Percentiles rank a stretch among this genome's conserved stretches.
These are phyloP conservation scores for Decapterus maruadsi DNA, from an alignment of 2,797 vertebrate species.

Conservation along the genomic window DNA sequence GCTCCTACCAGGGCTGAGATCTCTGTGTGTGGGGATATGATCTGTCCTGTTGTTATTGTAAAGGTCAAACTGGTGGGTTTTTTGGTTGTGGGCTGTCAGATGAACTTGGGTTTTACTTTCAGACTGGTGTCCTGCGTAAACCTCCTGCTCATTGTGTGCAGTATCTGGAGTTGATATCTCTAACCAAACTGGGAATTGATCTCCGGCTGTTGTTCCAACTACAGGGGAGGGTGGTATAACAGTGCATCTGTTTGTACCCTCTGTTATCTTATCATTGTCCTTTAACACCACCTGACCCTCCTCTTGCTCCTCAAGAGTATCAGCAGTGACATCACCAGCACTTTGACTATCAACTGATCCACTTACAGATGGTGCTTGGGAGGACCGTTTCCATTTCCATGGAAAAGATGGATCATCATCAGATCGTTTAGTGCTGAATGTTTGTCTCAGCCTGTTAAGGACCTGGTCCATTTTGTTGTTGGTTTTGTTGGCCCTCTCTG, in stretches of 20 bases:
- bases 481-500: slow-evolving; percentile 58
- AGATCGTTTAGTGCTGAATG: slow-evolving; percentile 71
- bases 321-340: slow-evolving; percentile 43
- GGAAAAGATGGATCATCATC: slow-evolving; percentile 68
- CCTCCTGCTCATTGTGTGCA: slow-evolving; percentile 11
- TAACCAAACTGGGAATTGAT: slow-evolving; percentile 39
- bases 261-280: slow-evolving; percentile 18
- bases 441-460: slow-evolving; percentile 78
- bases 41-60: slow-evolving; percentile 38
- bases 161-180: slow-evolving; percentile 35
- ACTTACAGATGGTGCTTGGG: slow-evolving; percentile 64
- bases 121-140: slow-evolving; percentile 26
- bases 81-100: slow-evolving; percentile 43
- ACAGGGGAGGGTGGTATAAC: slow-evolving; percentile 28
- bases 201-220: slow-evolving; percentile 16
- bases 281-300: slow-evolving; percentile 18
- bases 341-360: slow-evolving; percentile 58
- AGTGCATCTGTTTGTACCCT: slow-evolving; percentile 48
- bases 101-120: slow-evolving; percentile 46
- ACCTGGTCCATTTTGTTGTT: slow-evolving; percentile 81
- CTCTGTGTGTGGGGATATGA: slow-evolving; percentile 52
- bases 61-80: slow-evolving; percentile 37
- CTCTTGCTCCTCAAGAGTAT: slow-evolving; percentile 43
- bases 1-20: slow-evolving; percentile 52
- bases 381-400: slow-evolving; percentile 69